Evolutionary conservation across 2,113 vertebrate genomes (phyloP).

Genomic region (Lanius collurio): DNA sequence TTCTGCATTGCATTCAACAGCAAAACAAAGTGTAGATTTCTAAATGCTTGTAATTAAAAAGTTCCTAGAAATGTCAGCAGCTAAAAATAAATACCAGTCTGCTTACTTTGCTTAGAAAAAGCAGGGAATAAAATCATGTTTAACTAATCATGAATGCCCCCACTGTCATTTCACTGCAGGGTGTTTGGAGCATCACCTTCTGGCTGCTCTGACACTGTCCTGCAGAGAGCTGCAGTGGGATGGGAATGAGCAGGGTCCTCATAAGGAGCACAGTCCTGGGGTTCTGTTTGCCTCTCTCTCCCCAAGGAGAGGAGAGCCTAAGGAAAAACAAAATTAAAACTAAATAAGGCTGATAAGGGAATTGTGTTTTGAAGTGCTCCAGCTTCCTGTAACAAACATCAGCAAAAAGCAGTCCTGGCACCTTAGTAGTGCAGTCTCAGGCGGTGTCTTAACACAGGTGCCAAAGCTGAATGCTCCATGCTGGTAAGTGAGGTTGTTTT

Average conservation of each 20-base stretch:
- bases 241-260: neutral
- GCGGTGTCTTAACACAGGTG: neutral
- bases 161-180: neutral
- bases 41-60: neutral
- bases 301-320: neutral
- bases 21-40: neutral
- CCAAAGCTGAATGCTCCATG: neutral
- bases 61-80: neutral
- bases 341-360: neutral
- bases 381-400: neutral
- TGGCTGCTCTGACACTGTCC: neutral
- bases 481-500: neutral
- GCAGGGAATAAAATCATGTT: neutral
- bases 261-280: neutral
- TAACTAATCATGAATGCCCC: neutral
- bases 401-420: neutral
- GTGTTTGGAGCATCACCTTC: neutral
- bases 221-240: neutral
- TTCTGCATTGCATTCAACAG: neutral
- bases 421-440: neutral
- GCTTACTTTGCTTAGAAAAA: neutral
- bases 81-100: neutral
- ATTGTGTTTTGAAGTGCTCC: neutral
- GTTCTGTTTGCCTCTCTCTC: neutral
- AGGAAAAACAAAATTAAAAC: neutral